phyloP scores from a whole-genome alignment of 2,888 invertebrate genomes.

The Cantharis rustica region DNA sequence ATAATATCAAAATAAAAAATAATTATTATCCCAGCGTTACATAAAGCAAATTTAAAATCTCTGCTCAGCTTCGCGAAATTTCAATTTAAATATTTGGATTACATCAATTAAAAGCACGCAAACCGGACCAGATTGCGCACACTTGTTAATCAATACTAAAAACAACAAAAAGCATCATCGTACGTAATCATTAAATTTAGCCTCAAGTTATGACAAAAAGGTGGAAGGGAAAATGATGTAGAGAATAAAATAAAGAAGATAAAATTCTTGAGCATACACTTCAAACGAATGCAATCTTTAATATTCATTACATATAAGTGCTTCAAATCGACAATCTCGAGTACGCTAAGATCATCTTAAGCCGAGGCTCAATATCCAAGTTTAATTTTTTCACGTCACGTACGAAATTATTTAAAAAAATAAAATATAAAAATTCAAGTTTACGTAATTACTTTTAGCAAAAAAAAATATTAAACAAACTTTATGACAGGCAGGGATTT shows the following conservation, averaged over 20 bases:
- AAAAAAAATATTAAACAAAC: not conserved
- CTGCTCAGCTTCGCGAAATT: not conserved
- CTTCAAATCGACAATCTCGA: constrained; percentile 2
- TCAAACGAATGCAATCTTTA: not conserved
- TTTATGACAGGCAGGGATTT: not conserved
- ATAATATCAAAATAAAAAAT: not conserved
- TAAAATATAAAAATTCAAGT: not conserved
- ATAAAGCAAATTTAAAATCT: not conserved
- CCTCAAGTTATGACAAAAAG: not conserved
- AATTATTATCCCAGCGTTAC: not conserved
- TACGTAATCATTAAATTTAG: constrained; percentile 1
- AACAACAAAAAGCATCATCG: constrained; percentile 1
- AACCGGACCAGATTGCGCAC: constrained; percentile 1
- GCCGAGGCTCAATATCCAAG: not conserved
- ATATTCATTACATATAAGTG: not conserved
- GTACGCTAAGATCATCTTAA: not conserved
- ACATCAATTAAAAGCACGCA: constrained; percentile 11
- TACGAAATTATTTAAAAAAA: not conserved
- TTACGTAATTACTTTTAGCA: not conserved
- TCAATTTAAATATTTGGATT: constrained; percentile 9
- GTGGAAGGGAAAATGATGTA: not conserved
- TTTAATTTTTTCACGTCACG: not conserved
- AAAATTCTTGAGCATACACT: not conserved
- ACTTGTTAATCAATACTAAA: constrained; percentile 1
- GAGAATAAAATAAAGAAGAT: not conserved